Conservation (phyloP, 2,113 vertebrate species). For the Albula glossodonta region DNA sequence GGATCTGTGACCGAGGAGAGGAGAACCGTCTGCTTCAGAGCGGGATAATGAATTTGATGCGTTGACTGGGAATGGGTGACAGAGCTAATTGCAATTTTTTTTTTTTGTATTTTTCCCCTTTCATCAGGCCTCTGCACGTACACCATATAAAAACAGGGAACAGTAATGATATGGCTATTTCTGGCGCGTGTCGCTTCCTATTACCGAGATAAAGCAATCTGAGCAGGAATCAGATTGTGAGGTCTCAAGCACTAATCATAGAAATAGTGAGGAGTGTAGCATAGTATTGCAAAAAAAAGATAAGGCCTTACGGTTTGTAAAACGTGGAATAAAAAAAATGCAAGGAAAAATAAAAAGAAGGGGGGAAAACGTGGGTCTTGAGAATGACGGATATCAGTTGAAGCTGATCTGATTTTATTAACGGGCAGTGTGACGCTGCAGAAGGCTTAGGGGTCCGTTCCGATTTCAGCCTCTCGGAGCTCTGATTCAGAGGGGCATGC, state of each 20-base stretch:
- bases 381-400: conserved; percentile 24
- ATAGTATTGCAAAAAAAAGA: background rate
- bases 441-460: background rate
- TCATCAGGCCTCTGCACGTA: background rate
- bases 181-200: background rate
- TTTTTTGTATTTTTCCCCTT: background rate
- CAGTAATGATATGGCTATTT: background rate
- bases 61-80: background rate
- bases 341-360: no score
- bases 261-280: background rate
- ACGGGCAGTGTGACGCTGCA: background rate
- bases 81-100: background rate
- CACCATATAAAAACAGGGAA: background rate
- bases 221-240: conserved; percentile 11
- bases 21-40: background rate
- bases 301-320: background rate
- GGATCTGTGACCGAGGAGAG: background rate
- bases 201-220: background rate
- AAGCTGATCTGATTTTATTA: conserved; percentile 16
- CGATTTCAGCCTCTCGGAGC: background rate
- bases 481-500: background rate
- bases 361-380: background rate
- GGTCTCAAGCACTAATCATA: conserved; percentile 9
- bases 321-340: background rate
- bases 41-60: background rate